Percentiles rank a stretch among this genome's conserved stretches.
Evolutionary conservation across 2,113 vertebrate genomes (phyloP).

Genomic region (Myxocyprinus asiaticus): DNA sequence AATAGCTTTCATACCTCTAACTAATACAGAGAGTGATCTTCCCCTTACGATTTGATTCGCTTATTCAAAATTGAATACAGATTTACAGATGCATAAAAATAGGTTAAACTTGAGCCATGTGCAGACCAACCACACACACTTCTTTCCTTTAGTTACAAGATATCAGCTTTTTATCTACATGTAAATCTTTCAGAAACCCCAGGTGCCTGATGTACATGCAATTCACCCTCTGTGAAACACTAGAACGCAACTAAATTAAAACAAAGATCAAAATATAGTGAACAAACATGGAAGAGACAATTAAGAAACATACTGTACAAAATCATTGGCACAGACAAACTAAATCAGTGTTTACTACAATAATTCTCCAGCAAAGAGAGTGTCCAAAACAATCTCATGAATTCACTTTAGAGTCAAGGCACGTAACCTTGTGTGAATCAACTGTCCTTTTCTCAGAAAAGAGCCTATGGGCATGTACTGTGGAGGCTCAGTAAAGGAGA

Average conservation of each 20-base stretch:
- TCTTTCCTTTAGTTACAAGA: neutral
- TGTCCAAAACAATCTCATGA: neutral
- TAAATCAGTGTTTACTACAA: slow-evolving; percentile 11
- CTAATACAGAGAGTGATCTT: neutral
- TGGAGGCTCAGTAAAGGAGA: neutral
- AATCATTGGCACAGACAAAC: neutral
- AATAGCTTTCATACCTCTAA: neutral
- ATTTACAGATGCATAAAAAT: neutral
- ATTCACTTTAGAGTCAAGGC: neutral
- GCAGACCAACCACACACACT: no score
- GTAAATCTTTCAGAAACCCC: slow-evolving; percentile 1
- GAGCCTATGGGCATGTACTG: neutral
- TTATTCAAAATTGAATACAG: neutral
- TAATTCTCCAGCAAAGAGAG: neutral
- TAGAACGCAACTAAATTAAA: neutral
- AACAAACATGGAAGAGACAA: neutral
- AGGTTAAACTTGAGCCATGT: neutral
- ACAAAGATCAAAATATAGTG: neutral
- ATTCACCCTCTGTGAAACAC: neutral
- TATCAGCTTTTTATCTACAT: neutral
- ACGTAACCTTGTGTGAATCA: neutral
- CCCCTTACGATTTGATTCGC: neutral
- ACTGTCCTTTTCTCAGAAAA: slow-evolving; percentile 7
- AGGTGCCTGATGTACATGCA: neutral
- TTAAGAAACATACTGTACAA: neutral